Percentiles rank a stretch among this genome's conserved stretches.
Conservation (phyloP, 1,140 invertebrate species). For the Achatina immaculata region DNA sequence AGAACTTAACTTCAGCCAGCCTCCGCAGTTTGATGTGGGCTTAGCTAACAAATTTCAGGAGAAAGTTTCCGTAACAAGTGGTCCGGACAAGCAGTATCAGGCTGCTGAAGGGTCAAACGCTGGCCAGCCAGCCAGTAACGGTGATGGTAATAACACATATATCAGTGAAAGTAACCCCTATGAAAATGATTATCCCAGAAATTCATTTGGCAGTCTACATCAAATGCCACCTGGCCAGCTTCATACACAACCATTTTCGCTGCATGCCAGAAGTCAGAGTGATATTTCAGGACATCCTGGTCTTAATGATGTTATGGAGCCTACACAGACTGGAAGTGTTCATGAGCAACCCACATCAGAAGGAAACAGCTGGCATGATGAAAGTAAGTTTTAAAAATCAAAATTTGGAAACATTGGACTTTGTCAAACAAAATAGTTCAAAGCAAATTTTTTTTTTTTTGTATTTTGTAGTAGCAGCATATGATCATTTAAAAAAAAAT, state of each 20-base stretch:
- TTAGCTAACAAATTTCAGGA: background rate
- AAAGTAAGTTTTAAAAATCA: background rate
- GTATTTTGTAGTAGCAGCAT: no score
- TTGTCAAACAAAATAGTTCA: no score
- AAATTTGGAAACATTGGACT: no score
- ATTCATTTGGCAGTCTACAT: background rate
- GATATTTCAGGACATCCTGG: background rate
- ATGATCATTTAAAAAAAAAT: no score
- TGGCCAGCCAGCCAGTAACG: background rate
- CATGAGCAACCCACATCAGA: background rate
- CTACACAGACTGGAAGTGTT: background rate
- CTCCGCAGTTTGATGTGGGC: background rate
- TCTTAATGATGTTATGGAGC: background rate
- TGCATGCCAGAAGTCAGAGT: background rate
- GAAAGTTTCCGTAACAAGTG: background rate
- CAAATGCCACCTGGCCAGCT: conserved; percentile 6
- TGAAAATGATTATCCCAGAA: conserved; percentile 10
- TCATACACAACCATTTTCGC: background rate
- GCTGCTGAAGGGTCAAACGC: conserved; percentile 6
- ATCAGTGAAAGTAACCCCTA: background rate
- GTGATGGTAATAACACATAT: background rate
- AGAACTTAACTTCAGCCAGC: conserved; percentile 38
- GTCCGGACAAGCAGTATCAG: conserved; percentile 12
- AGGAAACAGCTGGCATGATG: background rate
- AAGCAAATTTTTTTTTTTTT: no score